phyloP scores from a whole-genome alignment of 2,888 invertebrate genomes.

The Synanthedon andrenaeformis region DNA sequence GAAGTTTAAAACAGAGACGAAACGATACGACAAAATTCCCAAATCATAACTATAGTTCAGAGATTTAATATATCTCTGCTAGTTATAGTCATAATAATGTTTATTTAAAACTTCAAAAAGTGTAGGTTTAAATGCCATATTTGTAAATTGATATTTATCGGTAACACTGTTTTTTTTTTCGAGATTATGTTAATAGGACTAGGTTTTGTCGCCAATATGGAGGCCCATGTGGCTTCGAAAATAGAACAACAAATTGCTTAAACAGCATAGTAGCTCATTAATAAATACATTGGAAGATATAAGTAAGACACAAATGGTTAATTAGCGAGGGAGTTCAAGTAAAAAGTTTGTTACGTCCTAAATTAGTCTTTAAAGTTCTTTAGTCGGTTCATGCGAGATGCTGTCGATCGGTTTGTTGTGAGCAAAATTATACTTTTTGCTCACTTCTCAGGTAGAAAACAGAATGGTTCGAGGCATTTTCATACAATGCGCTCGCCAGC shows the following conservation, averaged over 20 bases:
- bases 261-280: constrained; percentile 19
- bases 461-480: constrained; percentile 52
- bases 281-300: constrained; percentile 7
- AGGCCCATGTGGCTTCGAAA: not conserved
- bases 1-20: too few species aligned
- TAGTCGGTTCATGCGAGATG: constrained; percentile 40
- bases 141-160: too few species aligned
- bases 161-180: too few species aligned
- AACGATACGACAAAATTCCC: too few species aligned
- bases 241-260: constrained; percentile 1
- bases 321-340: constrained; percentile 24
- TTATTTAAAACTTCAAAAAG: too few species aligned
- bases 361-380: constrained; percentile 57
- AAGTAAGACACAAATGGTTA: constrained; percentile 2
- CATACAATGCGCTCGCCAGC: constrained; percentile 66
- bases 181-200: too few species aligned
- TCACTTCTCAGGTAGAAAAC: constrained; percentile 58
- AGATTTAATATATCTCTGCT: too few species aligned
- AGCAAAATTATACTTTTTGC: constrained; percentile 61
- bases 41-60: too few species aligned
- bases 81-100: too few species aligned
- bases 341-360: constrained; percentile 52
- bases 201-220: too few species aligned
- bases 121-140: too few species aligned
- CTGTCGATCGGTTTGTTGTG: constrained; percentile 45